Conservation (phyloP, 2,113 vertebrate species). For the Psittacula cyanocephala region DNA sequence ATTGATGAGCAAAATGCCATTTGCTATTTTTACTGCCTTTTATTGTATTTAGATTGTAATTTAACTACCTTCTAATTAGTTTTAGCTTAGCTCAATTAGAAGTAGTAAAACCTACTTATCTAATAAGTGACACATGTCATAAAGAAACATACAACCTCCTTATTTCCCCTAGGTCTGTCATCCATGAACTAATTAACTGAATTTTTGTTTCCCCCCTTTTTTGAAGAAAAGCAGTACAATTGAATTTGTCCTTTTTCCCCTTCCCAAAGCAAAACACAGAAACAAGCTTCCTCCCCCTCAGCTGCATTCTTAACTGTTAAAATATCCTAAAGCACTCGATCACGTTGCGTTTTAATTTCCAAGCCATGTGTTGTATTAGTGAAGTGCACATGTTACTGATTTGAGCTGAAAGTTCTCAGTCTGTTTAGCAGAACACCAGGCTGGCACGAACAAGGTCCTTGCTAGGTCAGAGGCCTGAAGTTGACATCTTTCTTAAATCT, state of each 20-base stretch:
- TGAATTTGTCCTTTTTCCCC: constrained; percentile 80
- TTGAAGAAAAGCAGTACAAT: constrained; percentile 89
- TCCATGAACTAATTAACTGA: constrained; percentile 78
- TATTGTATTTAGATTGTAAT: constrained; percentile 88
- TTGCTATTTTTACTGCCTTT: constrained; percentile 87
- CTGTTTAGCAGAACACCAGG: constrained; percentile 70
- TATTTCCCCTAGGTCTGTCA: constrained; percentile 80
- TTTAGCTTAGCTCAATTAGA: constrained; percentile 80
- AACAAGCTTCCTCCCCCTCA: constrained; percentile 61
- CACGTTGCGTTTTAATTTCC: constrained; percentile 77
- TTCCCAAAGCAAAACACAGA: constrained; percentile 64
- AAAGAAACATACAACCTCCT: constrained; percentile 81
- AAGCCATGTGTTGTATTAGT: constrained; percentile 75
- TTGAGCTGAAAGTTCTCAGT: constrained; percentile 71
- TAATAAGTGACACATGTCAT: constrained; percentile 83
- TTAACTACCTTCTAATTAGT: constrained; percentile 90
- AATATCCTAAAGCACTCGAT: constrained; percentile 79
- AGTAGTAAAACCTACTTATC: constrained; percentile 78
- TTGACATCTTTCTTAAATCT: constrained; percentile 80
- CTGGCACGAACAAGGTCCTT: constrained; percentile 70
- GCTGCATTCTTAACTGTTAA: constrained; percentile 79
- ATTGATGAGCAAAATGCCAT: constrained; percentile 84
- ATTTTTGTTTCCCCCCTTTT: constrained; percentile 88
- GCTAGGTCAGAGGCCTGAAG: constrained; percentile 76
- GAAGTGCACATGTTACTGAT: constrained; percentile 81